Evolutionary conservation across 2,888 invertebrate species (phyloP), one percentile per base, ranked within the genome.

Genomic region (Caenorhabditis sinica): DNA sequence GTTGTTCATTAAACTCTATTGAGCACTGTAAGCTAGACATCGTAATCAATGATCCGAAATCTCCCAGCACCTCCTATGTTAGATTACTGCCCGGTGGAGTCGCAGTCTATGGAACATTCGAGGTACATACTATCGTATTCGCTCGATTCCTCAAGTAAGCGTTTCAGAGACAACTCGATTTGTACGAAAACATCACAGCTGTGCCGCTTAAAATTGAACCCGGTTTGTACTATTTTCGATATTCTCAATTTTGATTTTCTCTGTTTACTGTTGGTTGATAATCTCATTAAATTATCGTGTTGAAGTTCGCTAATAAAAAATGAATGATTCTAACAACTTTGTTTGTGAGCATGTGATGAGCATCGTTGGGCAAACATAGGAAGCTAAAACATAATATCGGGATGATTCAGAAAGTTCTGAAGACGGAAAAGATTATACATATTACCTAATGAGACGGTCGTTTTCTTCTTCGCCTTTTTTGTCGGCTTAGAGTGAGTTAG

Each of bases 51-150:
- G 28, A 56, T 56, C 56, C 28, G 11, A 15, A 63, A 13, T 25
- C 63, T 2, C 13, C 6, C 4, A 40, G 23, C 43, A 43, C 23
- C 9, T 43, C 43, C 2, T 40, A 33, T 17, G 25, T 63, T 17
- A 33, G 68, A 20, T 33, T 51, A 33, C 53, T 68, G 4, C 36
- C 68, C 5, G 49, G 49, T 8, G 68, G 68, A 6, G 68, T 68
- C 1, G 33, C 68, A 0, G 33, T 68, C 11, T 68, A 36, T 36
- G 68, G 68, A 33, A 53, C 33, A 6, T 68, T 68, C 33, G 8
- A n/a, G 28, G 65, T 65, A 30, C 2, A 11, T 40, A 13, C 20
- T 17, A 9, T 61, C 11, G 13, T 2, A n/a, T 28, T 13, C 25
- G 2, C 40, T 40, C 23, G 1, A 20, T 25, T 20, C 30, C 33